Base-by-base conservation (phyloP, 1,140 invertebrate species). In the Stegodyphus dumicola region DNA sequence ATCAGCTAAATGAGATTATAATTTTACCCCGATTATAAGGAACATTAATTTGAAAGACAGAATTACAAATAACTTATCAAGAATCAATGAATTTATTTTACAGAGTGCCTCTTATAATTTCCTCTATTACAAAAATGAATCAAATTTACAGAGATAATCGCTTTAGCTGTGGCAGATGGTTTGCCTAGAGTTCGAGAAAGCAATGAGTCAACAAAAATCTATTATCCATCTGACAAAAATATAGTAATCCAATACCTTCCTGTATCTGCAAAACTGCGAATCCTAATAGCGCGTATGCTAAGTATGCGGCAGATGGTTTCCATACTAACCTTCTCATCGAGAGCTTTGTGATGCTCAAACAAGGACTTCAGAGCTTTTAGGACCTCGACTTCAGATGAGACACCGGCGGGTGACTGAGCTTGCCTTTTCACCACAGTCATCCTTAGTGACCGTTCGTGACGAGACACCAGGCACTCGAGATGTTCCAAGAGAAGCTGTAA, bases 271-370 rank as follows among this genome's bases (percentile, higher is more conserved):
- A 64, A n/a, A 64, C 10, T 64, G 60, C n/a, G 10, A 64, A 64
- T 64, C n/a, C n/a, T 13, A 4, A 64, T 11, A n/a, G 10, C 10
- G 10, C 10, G n/a, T 13, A 64, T 64, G 60, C 60, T 13, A n/a
- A 60, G 56, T 10, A 60, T 2, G 56, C 9, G 1, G 56, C 15
- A 10, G 56, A 15, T 9, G 56, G 1, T 60, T 60, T 60, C 5
- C 33, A 33, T 33, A 33, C 88, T 88, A 91, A 98, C 97, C 94
- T 99, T 99, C 92, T 99, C 98, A 92, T 99, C 99, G 77, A 99
- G 92, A 71, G 98, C 98, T 92, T 99, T 99, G 93, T 99, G 99
- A 92, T 99, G 99, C 92, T 99, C 99, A 92, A 99, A 99, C 77
- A 99, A 93, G 87, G 97, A 99, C 92, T 99, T 99, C 86, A 99